These are phyloP conservation scores for Meiosimyza decipiens DNA, from an alignment of 2,888 invertebrate species.

Conservation along the genomic window DNA sequence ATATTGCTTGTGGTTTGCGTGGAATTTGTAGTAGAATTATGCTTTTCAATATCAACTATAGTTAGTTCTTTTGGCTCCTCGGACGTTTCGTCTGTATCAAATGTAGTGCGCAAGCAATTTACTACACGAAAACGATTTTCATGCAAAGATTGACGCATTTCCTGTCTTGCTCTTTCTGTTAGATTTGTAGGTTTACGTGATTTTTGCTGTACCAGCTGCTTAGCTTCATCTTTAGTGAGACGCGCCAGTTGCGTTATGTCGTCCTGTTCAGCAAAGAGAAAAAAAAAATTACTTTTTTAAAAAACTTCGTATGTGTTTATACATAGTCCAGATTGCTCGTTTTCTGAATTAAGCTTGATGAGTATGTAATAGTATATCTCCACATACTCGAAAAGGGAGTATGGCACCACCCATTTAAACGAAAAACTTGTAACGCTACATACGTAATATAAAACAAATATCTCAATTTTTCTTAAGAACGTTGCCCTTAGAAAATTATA, in stretches of 20 bases:
- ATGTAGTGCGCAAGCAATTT: slow-evolving; percentile 69
- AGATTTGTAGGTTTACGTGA: slow-evolving; percentile 65
- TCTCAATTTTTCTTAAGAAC: no score
- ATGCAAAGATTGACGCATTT: slow-evolving; percentile 67
- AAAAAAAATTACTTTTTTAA: no score
- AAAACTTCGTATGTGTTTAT: no score
- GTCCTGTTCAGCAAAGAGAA: slow-evolving; percentile 57
- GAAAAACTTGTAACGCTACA: no score
- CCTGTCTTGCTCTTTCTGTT: slow-evolving; percentile 66
- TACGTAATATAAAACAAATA: no score
- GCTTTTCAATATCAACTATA: slow-evolving; percentile 72
- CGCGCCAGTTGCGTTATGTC: slow-evolving; percentile 66
- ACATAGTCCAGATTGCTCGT: no score
- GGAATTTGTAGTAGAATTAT: slow-evolving; percentile 38
- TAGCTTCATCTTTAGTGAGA: slow-evolving; percentile 68
- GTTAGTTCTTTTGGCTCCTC: slow-evolving; percentile 63
- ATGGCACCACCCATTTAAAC: no score
- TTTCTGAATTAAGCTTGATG: no score
- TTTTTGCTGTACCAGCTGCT: slow-evolving; percentile 67
- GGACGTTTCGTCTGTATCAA: slow-evolving; percentile 46
- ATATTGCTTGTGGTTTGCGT: slow-evolving; percentile 1
- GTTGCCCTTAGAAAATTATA: no score
- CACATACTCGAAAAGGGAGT: no score
- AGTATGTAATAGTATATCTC: no score
- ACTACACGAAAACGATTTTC: slow-evolving; percentile 72